Percentiles rank a stretch among this genome's conserved stretches.
Evolutionary conservation across 1,140 invertebrate genomes (phyloP).

Genomic region (Gyrodactylus bullatarudis): DNA sequence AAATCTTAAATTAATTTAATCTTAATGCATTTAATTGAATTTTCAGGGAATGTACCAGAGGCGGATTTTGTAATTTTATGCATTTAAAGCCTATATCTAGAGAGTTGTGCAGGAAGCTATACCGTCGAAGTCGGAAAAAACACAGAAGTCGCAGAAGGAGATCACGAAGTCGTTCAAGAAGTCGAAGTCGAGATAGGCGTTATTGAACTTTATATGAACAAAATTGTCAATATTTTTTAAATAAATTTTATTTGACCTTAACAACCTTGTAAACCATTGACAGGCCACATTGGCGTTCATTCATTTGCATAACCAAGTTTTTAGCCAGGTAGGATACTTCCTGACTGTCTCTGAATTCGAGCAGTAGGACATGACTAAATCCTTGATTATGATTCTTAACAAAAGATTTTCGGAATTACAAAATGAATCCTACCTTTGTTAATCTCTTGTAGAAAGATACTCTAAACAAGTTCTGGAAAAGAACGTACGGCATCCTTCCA

Average conservation of each 20-base stretch:
- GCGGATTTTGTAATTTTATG: slow-evolving; percentile 99
- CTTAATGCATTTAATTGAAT: too few relatives aligned
- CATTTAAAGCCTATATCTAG: slow-evolving; percentile 86
- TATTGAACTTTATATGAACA: background rate
- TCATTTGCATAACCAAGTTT: background rate
- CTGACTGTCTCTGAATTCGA: background rate
- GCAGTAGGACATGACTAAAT: background rate
- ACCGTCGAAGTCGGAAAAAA: slow-evolving; percentile 2
- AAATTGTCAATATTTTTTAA: background rate
- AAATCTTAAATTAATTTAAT: too few relatives aligned
- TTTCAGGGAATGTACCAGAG: slow-evolving; percentile 54
- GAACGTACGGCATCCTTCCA: background rate
- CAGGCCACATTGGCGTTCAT: background rate
- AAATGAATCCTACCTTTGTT: background rate
- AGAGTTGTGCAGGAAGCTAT: slow-evolving; percentile 32
- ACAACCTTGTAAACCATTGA: background rate
- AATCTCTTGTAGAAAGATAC: background rate
- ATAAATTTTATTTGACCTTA: background rate
- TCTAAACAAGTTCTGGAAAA: background rate
- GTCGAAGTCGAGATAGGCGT: background rate
- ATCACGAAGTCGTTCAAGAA: background rate
- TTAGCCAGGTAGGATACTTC: background rate
- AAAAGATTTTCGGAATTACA: background rate
- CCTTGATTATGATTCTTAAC: background rate
- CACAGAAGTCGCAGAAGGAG: background rate